A percentile compares a stretch with the other conserved stretches of the same genome.
These are phyloP conservation scores for Saccostrea cuccullata DNA, from an alignment of 1,140 invertebrate genomes.

Conservation along the genomic window DNA sequence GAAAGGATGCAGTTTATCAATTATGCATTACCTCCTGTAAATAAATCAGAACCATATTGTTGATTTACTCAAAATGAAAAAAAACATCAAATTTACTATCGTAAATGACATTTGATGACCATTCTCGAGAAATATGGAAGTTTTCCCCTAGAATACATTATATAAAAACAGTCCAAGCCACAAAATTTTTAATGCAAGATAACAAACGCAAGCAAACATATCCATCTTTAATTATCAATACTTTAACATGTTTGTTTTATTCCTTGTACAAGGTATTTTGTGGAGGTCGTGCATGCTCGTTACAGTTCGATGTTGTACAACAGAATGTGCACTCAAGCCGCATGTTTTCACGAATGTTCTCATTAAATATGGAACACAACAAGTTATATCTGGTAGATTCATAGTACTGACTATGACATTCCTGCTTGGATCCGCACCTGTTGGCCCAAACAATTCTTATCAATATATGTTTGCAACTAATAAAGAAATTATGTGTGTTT, in stretches of 20 bases:
- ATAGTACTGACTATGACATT: background rate
- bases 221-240: background rate
- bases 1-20: no score
- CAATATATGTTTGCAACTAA: no score
- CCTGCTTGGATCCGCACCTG: background rate
- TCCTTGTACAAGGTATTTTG: background rate
- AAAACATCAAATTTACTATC: no score
- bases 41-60: no score
- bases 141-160: no score
- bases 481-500: no score
- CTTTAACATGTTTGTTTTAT: background rate
- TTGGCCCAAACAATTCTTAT: background rate
- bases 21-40: no score
- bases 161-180: no score
- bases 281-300: background rate
- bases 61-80: no score
- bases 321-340: background rate
- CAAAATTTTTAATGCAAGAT: background rate
- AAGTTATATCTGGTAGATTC: background rate
- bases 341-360: constrained; percentile 12
- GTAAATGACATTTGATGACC: no score
- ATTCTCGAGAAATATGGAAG: no score
- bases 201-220: background rate
- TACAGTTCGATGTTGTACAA: background rate
- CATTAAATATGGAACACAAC: background rate